Conservation (phyloP, 2,113 vertebrate genomes). For the Hemibagrus wyckioides region DNA sequence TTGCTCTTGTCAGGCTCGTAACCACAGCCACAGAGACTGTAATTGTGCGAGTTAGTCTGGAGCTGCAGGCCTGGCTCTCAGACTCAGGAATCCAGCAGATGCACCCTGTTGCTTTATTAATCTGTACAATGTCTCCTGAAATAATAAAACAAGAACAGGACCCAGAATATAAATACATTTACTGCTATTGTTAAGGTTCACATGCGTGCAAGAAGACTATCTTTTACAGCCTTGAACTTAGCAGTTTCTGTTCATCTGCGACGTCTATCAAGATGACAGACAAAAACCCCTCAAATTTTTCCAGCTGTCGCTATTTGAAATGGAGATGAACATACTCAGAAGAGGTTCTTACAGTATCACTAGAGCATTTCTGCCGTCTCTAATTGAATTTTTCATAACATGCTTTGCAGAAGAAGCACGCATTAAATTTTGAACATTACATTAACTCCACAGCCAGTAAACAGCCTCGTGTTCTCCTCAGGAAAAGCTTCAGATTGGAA, state of each 20-base stretch:
- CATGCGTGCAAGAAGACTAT: slow-evolving; percentile 36
- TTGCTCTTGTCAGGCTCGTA: slow-evolving; percentile 6
- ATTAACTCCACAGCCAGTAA: not conserved
- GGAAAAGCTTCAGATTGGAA: slow-evolving; percentile 51
- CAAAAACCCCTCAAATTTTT: slow-evolving; percentile 50
- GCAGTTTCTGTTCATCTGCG: not conserved
- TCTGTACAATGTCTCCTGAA: slow-evolving; percentile 23
- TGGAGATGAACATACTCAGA: not conserved
- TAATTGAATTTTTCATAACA: not conserved
- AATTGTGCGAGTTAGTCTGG: slow-evolving; percentile 28
- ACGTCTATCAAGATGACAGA: slow-evolving; percentile 11
- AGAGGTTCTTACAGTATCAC: not conserved
- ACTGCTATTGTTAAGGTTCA: slow-evolving; percentile 45
- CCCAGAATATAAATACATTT: slow-evolving; percentile 38
- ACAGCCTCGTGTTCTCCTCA: not conserved
- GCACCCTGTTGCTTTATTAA: slow-evolving; percentile 22
- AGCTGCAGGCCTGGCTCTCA: slow-evolving; percentile 16
- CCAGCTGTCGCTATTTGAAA: not conserved
- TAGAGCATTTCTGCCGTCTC: not conserved
- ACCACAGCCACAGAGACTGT: slow-evolving; percentile 39
- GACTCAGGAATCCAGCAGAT: slow-evolving; percentile 27
- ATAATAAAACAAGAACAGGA: slow-evolving; percentile 6
- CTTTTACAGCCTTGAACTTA: slow-evolving; percentile 52
- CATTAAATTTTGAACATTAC: not conserved
- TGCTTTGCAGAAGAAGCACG: not conserved